Base-by-base conservation (phyloP, 1,140 invertebrate species). In the Bombus cullumanus region DNA sequence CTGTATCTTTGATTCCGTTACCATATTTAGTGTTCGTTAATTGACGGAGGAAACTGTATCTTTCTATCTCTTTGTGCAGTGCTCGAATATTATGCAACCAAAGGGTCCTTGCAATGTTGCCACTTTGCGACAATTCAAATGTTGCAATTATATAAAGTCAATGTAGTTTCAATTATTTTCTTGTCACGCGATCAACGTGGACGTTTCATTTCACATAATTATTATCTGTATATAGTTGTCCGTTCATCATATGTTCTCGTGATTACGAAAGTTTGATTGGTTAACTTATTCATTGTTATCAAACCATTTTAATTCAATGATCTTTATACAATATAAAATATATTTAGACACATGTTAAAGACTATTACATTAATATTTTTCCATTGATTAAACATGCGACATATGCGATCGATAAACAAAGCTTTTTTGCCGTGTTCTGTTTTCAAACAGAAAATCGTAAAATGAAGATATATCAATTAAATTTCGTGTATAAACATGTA, bases 41-140 rank as follows among this genome's bases (percentile, higher is more conserved):
- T 39, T 62, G 22, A 31, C 62, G 72, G 72, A 79, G 34, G 53
- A 79, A 85, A 71, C 31, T 9, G n/a, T n/a, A 66, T 47, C 37
- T 53, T 31, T 13, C 18, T n/a, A 64, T 37, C 41, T 9, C 43
- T 18, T 25, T 28, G 10, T 28, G 37, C 59, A 47, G 22, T 41
- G 37, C 10, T 73, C 28, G 78, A 72, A 66, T 53, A 85, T 85
- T 85, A 81, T 74, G 83, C 83, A 85, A 85, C 47, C 69, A 22
- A 85, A 74, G 47, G 71, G 83, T 74, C 71, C 78, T 81, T 64
- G 69, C 78, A 81, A 81, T 81, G 78, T 74, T 78, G 71, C 64
- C 37, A 43, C 39, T 64, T 62, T 28, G 18, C 39, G 22, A 22
- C 31, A 25, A 72, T 47, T 85, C 66, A 34, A 73, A 74, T 59